These are phyloP conservation scores for Hydrotaea cyrtoneurina DNA, from an alignment of 2,888 invertebrate genomes.

Conservation along the genomic window DNA sequence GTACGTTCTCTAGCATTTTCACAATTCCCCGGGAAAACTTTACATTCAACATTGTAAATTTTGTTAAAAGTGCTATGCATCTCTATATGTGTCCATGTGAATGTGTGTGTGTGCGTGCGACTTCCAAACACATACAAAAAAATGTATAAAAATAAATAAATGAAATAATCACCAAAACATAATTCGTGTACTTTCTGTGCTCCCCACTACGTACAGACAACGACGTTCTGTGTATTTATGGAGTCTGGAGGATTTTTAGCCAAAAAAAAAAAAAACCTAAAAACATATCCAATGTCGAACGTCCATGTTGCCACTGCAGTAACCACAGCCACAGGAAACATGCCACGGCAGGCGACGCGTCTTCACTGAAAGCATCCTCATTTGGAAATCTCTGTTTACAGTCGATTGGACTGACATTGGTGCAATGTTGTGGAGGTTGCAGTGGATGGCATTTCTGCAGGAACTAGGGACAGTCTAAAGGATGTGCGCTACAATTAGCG, in stretches of 20 bases:
- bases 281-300: too few relatives aligned
- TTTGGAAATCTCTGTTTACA: background rate
- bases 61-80: background rate
- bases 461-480: too few relatives aligned
- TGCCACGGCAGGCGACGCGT: background rate
- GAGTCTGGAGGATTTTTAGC: background rate
- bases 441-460: too few relatives aligned
- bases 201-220: background rate
- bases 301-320: background rate
- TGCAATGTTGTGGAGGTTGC: too few relatives aligned
- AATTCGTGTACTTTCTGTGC: background rate
- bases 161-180: constrained; percentile 11
- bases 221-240: background rate
- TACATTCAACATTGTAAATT: background rate
- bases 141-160: background rate
- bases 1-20: background rate
- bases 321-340: background rate
- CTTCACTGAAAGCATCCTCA: background rate
- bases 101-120: background rate
- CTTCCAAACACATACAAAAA: background rate
- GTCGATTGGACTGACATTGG: too few relatives aligned
- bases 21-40: background rate
- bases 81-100: too few relatives aligned
- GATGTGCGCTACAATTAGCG: too few relatives aligned
- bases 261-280: background rate